phyloP scores from a whole-genome alignment of 2,888 invertebrate species.

The Urechis unicinctus region DNA sequence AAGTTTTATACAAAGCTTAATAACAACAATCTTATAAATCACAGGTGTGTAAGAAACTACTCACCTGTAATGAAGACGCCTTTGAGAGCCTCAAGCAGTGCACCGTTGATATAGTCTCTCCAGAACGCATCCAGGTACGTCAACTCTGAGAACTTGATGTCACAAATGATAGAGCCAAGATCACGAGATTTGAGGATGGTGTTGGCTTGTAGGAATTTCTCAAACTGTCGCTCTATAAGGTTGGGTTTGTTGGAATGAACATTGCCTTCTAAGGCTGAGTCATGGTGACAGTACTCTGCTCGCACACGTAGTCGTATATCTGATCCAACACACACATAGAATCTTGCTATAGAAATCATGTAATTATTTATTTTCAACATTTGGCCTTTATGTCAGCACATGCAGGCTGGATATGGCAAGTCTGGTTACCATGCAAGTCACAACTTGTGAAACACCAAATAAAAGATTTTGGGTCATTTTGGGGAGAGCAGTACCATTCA shows the following conservation, averaged over 20 bases:
- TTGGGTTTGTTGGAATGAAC: constrained; percentile 37
- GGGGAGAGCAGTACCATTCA: too few relatives aligned
- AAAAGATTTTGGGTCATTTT: too few relatives aligned
- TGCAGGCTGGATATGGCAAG: too few relatives aligned
- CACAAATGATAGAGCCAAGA: constrained; percentile 44
- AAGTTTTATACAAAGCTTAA: too few relatives aligned
- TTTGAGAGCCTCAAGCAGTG: constrained; percentile 41
- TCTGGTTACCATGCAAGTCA: too few relatives aligned
- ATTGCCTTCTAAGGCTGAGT: constrained; percentile 32
- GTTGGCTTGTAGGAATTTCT: constrained; percentile 41
- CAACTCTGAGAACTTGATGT: constrained; percentile 45
- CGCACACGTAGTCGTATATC: constrained; percentile 40
- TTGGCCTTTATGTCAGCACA: too few relatives aligned
- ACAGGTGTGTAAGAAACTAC: too few relatives aligned
- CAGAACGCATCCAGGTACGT: constrained; percentile 48
- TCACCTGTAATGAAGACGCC: constrained; percentile 40
- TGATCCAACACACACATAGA: constrained; percentile 13
- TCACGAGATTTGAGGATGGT: constrained; percentile 42
- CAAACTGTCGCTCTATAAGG: constrained; percentile 37
- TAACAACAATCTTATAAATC: too few relatives aligned
- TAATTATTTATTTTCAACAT: background rate
- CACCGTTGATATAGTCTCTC: constrained; percentile 46
- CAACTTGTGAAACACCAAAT: too few relatives aligned
- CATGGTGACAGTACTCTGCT: constrained; percentile 38
- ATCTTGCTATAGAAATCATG: constrained; percentile 1